Evolutionary conservation across 2,113 vertebrate species (phyloP), one percentile per base, ranked within the genome.

Genomic region (Loxodonta africana): DNA sequence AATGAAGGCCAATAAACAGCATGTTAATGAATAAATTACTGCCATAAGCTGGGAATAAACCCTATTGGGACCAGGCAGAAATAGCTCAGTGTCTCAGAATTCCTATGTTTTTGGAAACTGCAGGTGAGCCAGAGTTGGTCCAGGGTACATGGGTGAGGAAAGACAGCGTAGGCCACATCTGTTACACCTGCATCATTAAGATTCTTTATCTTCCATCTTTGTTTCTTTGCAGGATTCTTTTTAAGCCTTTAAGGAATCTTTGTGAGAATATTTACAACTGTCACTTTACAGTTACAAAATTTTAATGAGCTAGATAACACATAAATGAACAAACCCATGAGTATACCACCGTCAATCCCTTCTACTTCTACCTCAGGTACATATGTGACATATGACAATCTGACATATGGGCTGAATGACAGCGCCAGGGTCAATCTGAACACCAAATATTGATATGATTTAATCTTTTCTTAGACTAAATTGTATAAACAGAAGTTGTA

Each of bases 11-110:
- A 9, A 9, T 8, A 21, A 37, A 21, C 30, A 4, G 30, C 26
- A 2, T 26, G 48, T 37, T 23, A 26, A 37, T 15, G 71, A 65
- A 74, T 0, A 5, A n/a, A 30, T 20, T 26, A 25, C 0, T 41
- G 25, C 87, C 18, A 9, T 18, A 14, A 33, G 77, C 83, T 41
- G 60, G 62, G 60, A 18, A 12, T 51, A 33, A 37, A 28, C 15
- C 62, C 62, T 23, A 0, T 62, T 9, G 57, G 30, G 69, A 46
- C 60, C 23, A 20, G 20, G 53, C 57, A 85, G 78, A 81, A 84
- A 41, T 1, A 33, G 10, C 14, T 57, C 48, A 44, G 44, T 7
- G 62, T 57, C 65, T 26, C n/a, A 28, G 30, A 41, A 57, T 23
- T 6, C 25, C 9, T 1, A 41, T 37, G 37, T 48, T 7, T 74